These are phyloP conservation scores for Himalopsyche anomala DNA, from an alignment of 2,888 invertebrate genomes.

Conservation along the genomic window DNA sequence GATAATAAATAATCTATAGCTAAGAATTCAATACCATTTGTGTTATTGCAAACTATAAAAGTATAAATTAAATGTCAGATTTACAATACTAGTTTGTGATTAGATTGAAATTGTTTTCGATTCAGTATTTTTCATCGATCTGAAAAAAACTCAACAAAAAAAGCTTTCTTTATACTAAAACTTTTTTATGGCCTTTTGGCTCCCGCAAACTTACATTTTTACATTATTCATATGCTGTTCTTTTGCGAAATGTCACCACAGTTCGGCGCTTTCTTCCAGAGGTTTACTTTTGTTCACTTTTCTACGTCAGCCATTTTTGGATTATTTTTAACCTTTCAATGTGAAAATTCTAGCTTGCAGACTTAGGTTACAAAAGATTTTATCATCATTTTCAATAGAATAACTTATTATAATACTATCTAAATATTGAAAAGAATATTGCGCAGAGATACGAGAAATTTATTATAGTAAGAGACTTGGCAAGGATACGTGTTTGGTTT, in stretches of 20 bases:
- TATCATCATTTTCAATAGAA: not conserved
- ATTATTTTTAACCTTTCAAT: constrained; percentile 35
- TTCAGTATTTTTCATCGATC: not conserved
- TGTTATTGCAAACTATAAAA: too few species aligned
- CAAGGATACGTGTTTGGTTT: too few species aligned
- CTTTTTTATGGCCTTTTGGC: constrained; percentile 17
- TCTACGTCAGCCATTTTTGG: constrained; percentile 54
- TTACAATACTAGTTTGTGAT: too few species aligned
- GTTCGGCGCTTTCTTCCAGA: constrained; percentile 57
- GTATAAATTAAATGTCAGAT: too few species aligned
- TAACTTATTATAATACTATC: too few species aligned
- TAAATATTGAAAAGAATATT: too few species aligned
- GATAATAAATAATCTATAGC: too few species aligned
- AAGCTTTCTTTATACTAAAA: not conserved
- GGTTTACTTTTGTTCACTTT: constrained; percentile 55
- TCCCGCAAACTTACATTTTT: constrained; percentile 42
- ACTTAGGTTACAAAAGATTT: not conserved
- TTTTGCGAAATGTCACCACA: constrained; percentile 62
- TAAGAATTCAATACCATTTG: too few species aligned
- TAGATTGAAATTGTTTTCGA: not conserved
- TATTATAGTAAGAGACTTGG: too few species aligned
- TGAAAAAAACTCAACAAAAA: not conserved
- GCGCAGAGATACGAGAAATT: too few species aligned
- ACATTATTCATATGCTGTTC: constrained; percentile 61
- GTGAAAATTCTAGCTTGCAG: not conserved